A percentile compares a stretch with the other conserved stretches of the same genome.
Evolutionary conservation across 2,113 vertebrate species (phyloP).

Genomic region (Catharus bicknelli): DNA sequence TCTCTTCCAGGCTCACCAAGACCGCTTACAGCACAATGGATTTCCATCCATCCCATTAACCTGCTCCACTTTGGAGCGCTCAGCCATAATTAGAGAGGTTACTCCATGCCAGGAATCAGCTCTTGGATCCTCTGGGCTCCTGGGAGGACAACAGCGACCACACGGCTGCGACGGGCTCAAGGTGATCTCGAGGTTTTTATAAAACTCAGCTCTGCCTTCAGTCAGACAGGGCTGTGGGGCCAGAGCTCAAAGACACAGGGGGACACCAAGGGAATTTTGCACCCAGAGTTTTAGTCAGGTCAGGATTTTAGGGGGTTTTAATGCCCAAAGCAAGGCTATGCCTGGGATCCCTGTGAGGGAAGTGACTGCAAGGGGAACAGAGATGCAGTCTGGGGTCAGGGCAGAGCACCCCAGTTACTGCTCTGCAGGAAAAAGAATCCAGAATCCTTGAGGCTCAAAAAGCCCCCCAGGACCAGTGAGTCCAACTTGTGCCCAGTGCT

Average conservation of each 20-base stretch:
- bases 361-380: neutral
- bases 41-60: neutral
- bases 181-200: neutral
- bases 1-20: neutral
- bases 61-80: neutral
- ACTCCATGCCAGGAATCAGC: neutral
- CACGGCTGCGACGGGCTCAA: accelerated
- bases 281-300: neutral
- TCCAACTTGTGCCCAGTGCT: accelerated
- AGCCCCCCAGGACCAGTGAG: accelerated
- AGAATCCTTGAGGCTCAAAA: neutral
- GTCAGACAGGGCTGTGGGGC: accelerated
- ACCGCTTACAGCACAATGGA: accelerated
- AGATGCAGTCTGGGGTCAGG: neutral
- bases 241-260: neutral
- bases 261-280: accelerated
- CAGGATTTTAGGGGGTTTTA: neutral
- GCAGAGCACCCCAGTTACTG: neutral
- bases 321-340: neutral
- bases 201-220: neutral
- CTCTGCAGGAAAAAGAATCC: neutral
- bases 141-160: neutral
- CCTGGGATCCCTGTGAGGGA: neutral
- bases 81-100: neutral
- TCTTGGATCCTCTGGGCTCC: neutral